Conservation (phyloP, 1,140 invertebrate genomes). For the Oreohelix idahoensis region DNA sequence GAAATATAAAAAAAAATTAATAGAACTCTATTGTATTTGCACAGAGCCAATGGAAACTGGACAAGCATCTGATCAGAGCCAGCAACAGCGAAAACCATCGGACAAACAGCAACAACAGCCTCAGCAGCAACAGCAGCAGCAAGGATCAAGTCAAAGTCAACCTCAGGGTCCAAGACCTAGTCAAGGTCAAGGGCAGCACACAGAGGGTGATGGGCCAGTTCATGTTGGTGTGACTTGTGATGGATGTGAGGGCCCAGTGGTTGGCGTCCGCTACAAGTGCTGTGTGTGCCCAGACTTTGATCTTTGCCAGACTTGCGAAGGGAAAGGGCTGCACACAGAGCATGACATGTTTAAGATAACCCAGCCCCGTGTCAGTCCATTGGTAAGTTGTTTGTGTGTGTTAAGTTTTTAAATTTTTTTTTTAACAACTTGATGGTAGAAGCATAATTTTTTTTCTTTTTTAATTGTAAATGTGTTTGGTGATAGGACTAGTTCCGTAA, state of each 20-base stretch:
- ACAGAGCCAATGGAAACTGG: background rate
- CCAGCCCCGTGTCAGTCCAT: slow-evolving; percentile 50
- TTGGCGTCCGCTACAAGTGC: slow-evolving; percentile 90
- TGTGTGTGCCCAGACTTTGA: slow-evolving; percentile 87
- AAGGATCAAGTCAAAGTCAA: background rate
- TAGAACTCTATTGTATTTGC: background rate
- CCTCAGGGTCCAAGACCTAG: slow-evolving; percentile 3
- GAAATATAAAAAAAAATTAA: too few relatives aligned
- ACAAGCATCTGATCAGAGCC: background rate
- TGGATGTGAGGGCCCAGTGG: slow-evolving; percentile 78
- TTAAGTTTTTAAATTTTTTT: too few relatives aligned
- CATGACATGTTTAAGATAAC: slow-evolving; percentile 87
- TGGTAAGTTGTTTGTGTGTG: background rate
- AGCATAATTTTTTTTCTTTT: too few relatives aligned
- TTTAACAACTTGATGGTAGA: too few relatives aligned
- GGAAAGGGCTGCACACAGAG: slow-evolving; percentile 80
- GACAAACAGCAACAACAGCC: background rate
- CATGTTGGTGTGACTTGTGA: slow-evolving; percentile 85
- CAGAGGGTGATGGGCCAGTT: slow-evolving; percentile 47
- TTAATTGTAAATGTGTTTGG: too few relatives aligned
- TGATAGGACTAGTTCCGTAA: too few relatives aligned
- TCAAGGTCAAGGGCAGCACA: background rate
- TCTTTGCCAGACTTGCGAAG: slow-evolving; percentile 85
- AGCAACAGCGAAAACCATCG: background rate
- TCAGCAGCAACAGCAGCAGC: background rate